Evolutionary conservation across 1,140 invertebrate genomes (phyloP), one percentile per base, ranked within the genome.

Genomic region (Potamilus streckersoni): DNA sequence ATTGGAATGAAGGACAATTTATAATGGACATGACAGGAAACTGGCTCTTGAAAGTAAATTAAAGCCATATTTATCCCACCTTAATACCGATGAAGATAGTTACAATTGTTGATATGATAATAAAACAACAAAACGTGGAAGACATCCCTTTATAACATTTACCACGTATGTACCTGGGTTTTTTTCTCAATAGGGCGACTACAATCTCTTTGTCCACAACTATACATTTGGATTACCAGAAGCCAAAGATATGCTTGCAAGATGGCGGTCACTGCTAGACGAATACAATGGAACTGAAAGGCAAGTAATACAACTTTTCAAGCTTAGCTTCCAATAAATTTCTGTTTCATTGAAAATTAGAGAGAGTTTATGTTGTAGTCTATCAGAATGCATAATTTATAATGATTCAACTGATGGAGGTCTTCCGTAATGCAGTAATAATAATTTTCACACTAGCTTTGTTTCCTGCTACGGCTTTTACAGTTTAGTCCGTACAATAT

Each of bases 221-320:
- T 81, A 80, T 72, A 85, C 83, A 17, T 78, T 76, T 66, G 79
- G 71, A 15, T 76, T 75, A 61, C 73, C 74, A 16, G 84, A 84
- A 68, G 69, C 78, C 11, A 76, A 81, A 71, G 80, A 80, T 61
- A 72, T 83, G 68, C 74, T 85, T 5, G 80, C 83, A 16, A 71
- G 81, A 61, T 85, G 84, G 84, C 76, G 84, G 16, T 58, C 62
- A 27, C 73, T 80, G 56, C 31, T 85, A 58, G 81, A 79, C 20
- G 73, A 67, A 11, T 79, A 83, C 20, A 82, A 82, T 57, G 64
- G 67, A 38, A 83, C 80, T 65, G 31, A 23, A 64, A 64, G 31
- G 62, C 31, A 20, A 64, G 62, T 20, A 23, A 64, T n/a, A 23
- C 16, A 20, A 20, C 16, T 38, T 66, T 66, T 66, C 27, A 38